Conservation (phyloP, 2,888 invertebrate species). For the Acanthopleura granulata region DNA sequence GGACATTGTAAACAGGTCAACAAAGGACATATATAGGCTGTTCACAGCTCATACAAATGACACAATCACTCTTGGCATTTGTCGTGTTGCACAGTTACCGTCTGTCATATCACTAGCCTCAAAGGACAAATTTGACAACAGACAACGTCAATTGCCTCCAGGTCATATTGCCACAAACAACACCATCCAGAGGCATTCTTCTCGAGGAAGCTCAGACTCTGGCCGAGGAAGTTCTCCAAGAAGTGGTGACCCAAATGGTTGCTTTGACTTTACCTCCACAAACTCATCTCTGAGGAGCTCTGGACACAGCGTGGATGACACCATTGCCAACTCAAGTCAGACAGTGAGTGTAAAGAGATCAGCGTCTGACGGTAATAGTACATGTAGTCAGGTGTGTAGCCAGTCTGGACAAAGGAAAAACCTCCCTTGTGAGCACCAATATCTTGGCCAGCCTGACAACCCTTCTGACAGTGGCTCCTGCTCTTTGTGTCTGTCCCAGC, state of each 20-base stretch:
- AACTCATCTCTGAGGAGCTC: background rate
- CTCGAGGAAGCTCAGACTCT: conserved; percentile 1
- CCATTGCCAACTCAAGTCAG: background rate
- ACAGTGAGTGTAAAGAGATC: background rate
- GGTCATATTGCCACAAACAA: background rate
- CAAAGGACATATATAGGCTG: background rate
- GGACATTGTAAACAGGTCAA: background rate
- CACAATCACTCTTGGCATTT: background rate
- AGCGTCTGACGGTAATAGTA: background rate
- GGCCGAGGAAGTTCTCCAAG: background rate
- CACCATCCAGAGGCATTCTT: background rate
- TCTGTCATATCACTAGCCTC: background rate
- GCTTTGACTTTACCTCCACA: background rate
- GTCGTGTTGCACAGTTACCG: background rate
- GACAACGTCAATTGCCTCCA: background rate
- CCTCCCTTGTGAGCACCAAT: too few relatives aligned
- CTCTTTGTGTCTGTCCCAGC: too few relatives aligned
- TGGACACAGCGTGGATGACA: background rate
- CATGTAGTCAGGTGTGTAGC: too few relatives aligned
- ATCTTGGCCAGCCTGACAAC: too few relatives aligned
- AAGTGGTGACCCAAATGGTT: background rate
- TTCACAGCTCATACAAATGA: background rate
- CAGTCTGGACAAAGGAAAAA: too few relatives aligned
- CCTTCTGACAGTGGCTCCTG: too few relatives aligned
- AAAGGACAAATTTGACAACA: background rate